Evolutionary conservation across 64 coral and sea anemone species (phyloP), one percentile per base, ranked within the genome.

Genomic region (Montipora sp.): DNA sequence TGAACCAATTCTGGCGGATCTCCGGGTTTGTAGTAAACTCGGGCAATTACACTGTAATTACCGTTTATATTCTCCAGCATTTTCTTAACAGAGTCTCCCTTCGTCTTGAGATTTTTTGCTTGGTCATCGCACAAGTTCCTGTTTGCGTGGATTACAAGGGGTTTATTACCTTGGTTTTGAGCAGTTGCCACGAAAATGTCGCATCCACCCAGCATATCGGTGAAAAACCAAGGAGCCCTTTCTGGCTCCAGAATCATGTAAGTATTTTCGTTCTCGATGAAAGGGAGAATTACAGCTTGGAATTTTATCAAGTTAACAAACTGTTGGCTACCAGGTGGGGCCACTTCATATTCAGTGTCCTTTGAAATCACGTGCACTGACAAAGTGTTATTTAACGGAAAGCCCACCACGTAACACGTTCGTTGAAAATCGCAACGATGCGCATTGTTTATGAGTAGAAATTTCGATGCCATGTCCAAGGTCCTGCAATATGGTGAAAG

Each of bases 61-160:
- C 24, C 21, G 11, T 43, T 55, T 55, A 10, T 10, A 55, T 10
- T 8, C 10, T 0, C 24, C 73, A 75, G 2, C 73, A 75, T 3
- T 9, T 47, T 0, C 1, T 75, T 27, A 45, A 12, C 73, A 75
- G 22, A 75, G 5, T 10, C 45, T 75, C 73, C 73, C 73, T 75
- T 75, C 7, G 11, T 1, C 24, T 75, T 5, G 73, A 75, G 73
- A 75, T 75, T 75, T 36, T 3, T 0, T 45, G 46, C 6, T 3
- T 45, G 12, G 73, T 44, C 2, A 10, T 3, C 73, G 12, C 36
- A 75, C 10, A 13, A 9, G 73, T 75, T 75, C 23, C 23, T 8
- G 46, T 75, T 75, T 10, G 73, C 44, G 73, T 75, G 73, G 10
- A 75, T 75, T 45, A 75, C 73, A 75, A 75, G 23, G 73, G 73